phyloP scores from a whole-genome alignment of 2,888 invertebrate genomes.

The Cartodere bifasciata region DNA sequence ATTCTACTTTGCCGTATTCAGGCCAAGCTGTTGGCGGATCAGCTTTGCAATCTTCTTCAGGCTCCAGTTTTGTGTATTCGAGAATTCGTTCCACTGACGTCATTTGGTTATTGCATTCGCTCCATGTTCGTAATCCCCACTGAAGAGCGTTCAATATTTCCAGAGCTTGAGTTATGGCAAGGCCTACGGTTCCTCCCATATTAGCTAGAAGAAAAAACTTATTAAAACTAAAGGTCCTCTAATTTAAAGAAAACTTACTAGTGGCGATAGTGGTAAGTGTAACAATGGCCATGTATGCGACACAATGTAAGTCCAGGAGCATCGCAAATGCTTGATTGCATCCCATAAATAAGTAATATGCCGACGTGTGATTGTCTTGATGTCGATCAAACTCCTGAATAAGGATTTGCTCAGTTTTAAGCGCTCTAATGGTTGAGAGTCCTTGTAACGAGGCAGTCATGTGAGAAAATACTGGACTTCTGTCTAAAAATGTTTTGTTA shows the following conservation, averaged over 20 bases:
- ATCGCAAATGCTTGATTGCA: conserved; percentile 59
- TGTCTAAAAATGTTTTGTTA: conserved; percentile 47
- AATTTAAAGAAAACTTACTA: conserved; percentile 39
- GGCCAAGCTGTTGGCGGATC: conserved; percentile 69
- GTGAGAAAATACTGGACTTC: conserved; percentile 69
- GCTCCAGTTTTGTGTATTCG: conserved; percentile 27
- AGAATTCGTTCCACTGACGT: conserved; percentile 76
- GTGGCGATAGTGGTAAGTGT: conserved; percentile 24
- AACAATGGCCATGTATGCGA: conserved; percentile 22
- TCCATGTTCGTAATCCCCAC: no score
- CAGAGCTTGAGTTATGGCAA: no score
- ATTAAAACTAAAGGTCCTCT: conserved; percentile 91
- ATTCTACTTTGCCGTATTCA: conserved; percentile 51
- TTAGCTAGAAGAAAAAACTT: no score
- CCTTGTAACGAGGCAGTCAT: conserved; percentile 66
- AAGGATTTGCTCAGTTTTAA: conserved; percentile 50
- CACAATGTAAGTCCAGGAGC: conserved; percentile 43
- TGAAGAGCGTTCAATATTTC: no score
- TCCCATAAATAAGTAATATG: conserved; percentile 54
- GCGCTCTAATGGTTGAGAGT: conserved; percentile 61
- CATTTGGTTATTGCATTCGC: no score
- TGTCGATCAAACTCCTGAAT: conserved; percentile 50
- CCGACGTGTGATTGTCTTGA: conserved; percentile 56
- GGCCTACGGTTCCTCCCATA: no score
- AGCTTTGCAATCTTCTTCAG: conserved; percentile 40